Evolutionary conservation across 2,113 vertebrate genomes (phyloP), one percentile per base, ranked within the genome.

Genomic region (Labrus mixtus): DNA sequence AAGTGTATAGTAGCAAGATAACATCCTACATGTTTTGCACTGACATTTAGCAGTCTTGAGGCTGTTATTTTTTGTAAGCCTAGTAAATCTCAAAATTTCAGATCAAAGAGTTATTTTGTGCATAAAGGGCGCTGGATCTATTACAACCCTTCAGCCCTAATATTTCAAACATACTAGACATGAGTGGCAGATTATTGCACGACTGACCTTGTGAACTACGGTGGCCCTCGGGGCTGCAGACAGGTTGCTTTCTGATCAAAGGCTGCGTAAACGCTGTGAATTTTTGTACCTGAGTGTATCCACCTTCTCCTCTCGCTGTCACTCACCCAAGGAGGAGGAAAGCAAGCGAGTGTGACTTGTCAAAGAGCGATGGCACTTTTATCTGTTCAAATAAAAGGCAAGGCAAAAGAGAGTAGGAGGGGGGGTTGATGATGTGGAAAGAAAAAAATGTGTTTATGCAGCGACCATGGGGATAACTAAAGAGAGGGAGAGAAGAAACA

Each of bases 201-300:
- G 13, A 61, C 46, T 89, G 87, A 90, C 84, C 89, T 65, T 69
- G 63, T 90, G 86, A 91, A 84, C 82, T 37, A 22, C 0, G 41
- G 69, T 66, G 75, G 61, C 79, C 73, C 81, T 70, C 48, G 7
- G 46, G 77, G 78, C 51, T 53, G 68, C 76, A 83, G 67, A 68
- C 76, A 78, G 76, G 59, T 78, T 62, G 78, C 79, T 55, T 8
- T 43, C 68, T 80, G 85, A 91, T 92, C 86, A 90, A 91, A 90
- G 85, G 70, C 77, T 58, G 23, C 59, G 45, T 19, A 78, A 68
- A 67, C 8, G 33, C 16, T 0, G 39, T 86, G 85, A 87, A 87
- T 76, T 79, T 85, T 90, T 85, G 58, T 72, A 76, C 79, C 73
- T 60, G 81, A 63, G 79, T 74, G 75, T 45, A 75, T 89, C 81